A percentile compares a stretch with the other conserved stretches of the same genome.
Conservation (phyloP, 2,888 invertebrate genomes). For the Uloborus plumipes region DNA sequence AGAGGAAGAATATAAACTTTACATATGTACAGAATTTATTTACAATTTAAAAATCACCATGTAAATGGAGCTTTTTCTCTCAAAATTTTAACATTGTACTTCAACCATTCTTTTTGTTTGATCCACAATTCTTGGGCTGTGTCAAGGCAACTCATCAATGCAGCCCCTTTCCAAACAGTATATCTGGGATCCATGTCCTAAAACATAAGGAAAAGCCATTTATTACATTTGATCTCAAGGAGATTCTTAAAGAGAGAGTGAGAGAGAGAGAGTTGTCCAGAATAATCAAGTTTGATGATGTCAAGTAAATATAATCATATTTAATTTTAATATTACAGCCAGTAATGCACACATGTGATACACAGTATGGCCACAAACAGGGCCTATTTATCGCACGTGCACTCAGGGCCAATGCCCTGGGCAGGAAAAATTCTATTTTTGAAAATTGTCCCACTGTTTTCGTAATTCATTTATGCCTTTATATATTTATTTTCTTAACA, state of each 20-base stretch:
- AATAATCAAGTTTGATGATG: no score
- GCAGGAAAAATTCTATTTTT: no score
- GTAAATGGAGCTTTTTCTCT: conserved; percentile 90
- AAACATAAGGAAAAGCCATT: not conserved
- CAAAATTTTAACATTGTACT: conserved; percentile 85
- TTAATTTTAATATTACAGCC: no score
- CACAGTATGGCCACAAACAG: no score
- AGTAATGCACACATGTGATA: no score
- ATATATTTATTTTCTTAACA: no score
- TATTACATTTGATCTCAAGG: not conserved
- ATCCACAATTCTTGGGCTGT: conserved; percentile 96
- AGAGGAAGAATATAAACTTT: not conserved
- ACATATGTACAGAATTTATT: conserved; percentile 18
- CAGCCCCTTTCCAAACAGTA: conserved; percentile 88
- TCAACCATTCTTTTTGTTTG: conserved; percentile 85
- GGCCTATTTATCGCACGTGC: no score
- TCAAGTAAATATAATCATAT: no score
- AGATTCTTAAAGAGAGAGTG: not conserved
- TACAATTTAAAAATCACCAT: conserved; percentile 72
- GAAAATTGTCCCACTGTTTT: no score
- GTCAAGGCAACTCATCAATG: conserved; percentile 92
- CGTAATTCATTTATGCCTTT: no score
- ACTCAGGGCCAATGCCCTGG: no score
- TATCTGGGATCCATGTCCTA: conserved; percentile 84
- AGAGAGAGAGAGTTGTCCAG: no score